These are phyloP conservation scores for Charina bottae DNA, from an alignment of 2,113 vertebrate species.

Conservation along the genomic window DNA sequence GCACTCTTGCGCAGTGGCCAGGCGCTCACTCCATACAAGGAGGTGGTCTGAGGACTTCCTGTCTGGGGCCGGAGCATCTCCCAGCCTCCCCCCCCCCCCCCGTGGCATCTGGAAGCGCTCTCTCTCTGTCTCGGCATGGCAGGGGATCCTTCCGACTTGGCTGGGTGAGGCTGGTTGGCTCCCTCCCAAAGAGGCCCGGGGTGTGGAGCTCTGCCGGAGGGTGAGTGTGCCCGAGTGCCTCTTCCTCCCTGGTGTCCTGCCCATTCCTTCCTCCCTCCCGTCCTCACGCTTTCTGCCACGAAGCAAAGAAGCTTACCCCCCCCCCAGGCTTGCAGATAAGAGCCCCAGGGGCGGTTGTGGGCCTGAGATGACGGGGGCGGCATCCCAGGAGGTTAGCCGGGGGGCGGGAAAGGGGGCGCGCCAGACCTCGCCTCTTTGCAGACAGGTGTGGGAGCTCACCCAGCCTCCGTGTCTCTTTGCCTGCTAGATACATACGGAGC, in stretches of 20 bases:
- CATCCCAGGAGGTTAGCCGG: background rate
- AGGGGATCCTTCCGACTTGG: background rate
- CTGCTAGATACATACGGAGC: background rate
- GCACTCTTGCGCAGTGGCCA: slow-evolving; percentile 42
- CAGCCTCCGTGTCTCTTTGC: background rate
- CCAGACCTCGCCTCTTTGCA: background rate
- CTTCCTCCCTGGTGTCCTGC: background rate
- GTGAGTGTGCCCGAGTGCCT: background rate
- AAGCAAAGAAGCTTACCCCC: background rate
- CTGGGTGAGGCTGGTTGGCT: background rate
- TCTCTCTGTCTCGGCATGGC: background rate
- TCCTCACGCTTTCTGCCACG: background rate
- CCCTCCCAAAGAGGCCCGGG: background rate
- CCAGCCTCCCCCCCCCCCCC: background rate
- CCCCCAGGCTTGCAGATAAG: background rate
- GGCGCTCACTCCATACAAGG: slow-evolving; percentile 38
- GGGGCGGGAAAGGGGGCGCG: background rate
- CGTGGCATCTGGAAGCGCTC: fast-evolving
- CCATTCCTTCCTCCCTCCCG: background rate
- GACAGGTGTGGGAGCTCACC: no score
- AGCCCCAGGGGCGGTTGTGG: background rate
- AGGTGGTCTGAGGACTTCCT: slow-evolving; percentile 30
- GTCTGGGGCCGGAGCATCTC: background rate
- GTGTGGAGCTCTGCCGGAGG: background rate
- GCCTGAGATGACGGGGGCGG: background rate